These are phyloP conservation scores for Eupithecia inturbata DNA, from an alignment of 2,888 invertebrate genomes.

Conservation along the genomic window DNA sequence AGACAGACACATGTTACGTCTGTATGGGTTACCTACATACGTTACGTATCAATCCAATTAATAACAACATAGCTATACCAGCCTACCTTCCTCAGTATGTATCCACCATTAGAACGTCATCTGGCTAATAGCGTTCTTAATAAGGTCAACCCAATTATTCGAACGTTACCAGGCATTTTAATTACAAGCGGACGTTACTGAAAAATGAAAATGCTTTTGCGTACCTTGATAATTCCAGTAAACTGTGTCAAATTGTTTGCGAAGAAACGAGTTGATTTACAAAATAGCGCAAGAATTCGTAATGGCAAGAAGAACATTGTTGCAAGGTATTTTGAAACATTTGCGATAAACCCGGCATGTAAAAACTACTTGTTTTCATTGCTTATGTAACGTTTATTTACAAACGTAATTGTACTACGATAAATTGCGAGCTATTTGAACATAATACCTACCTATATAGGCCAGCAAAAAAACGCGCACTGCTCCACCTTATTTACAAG, in stretches of 20 bases:
- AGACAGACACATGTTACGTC: background rate
- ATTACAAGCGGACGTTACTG: slow-evolving; percentile 24
- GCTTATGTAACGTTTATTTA: background rate
- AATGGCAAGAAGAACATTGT: slow-evolving; percentile 20
- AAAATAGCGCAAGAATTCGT: slow-evolving; percentile 28
- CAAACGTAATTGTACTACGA: background rate
- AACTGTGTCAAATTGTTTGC: slow-evolving; percentile 25
- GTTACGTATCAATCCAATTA: background rate
- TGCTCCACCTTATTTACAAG: background rate
- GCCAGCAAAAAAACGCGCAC: background rate
- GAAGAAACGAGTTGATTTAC: slow-evolving; percentile 23
- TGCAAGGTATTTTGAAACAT: slow-evolving; percentile 25
- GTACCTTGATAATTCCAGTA: slow-evolving; percentile 15
- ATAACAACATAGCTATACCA: background rate
- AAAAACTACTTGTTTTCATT: slow-evolving; percentile 19
- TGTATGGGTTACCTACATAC: background rate
- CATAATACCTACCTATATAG: slow-evolving; percentile 1
- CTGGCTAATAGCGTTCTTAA: slow-evolving; percentile 4
- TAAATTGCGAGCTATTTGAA: background rate
- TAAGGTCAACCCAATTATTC: slow-evolving; percentile 44
- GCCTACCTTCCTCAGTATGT: background rate
- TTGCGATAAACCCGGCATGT: slow-evolving; percentile 11
- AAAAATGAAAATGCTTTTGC: slow-evolving; percentile 26
- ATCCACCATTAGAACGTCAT: background rate
- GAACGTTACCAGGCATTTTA: slow-evolving; percentile 21